phyloP scores from a whole-genome alignment of 2,113 vertebrate species.

The Eretmochelys imbricata region DNA sequence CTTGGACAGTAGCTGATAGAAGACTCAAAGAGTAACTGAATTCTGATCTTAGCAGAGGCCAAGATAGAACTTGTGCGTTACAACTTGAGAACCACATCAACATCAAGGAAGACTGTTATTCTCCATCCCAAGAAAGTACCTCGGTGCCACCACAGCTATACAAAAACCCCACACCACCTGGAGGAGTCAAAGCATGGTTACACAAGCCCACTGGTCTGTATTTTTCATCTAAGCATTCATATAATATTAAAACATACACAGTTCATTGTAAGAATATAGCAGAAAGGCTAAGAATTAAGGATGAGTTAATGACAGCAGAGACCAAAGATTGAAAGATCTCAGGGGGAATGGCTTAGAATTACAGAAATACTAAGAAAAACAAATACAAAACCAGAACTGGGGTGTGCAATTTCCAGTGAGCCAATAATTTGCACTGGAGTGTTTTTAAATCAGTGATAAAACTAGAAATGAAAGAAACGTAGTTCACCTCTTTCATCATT shows the following conservation, averaged over 20 bases:
- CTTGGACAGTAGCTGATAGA: neutral
- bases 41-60: neutral
- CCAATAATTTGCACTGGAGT: too few species aligned
- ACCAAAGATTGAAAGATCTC: too few species aligned
- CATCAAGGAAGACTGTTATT: neutral
- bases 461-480: too few species aligned
- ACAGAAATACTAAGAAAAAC: too few species aligned
- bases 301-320: neutral
- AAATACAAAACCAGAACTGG: too few species aligned
- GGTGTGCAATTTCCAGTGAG: too few species aligned
- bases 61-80: neutral
- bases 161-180: neutral
- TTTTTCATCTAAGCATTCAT: neutral
- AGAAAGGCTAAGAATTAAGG: neutral
- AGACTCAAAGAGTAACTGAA: neutral
- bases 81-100: neutral
- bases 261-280: neutral
- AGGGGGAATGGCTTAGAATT: too few species aligned
- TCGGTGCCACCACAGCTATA: neutral
- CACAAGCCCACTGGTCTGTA: too few species aligned
- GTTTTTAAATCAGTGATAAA: too few species aligned
- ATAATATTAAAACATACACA: neutral
- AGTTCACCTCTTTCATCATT: too few species aligned
- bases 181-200: too few species aligned
- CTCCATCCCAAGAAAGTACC: neutral